Evolutionary conservation across 2,797 vertebrate genomes (phyloP), one percentile per base, ranked within the genome.

Genomic region (Poeciliopsis gracilis): DNA sequence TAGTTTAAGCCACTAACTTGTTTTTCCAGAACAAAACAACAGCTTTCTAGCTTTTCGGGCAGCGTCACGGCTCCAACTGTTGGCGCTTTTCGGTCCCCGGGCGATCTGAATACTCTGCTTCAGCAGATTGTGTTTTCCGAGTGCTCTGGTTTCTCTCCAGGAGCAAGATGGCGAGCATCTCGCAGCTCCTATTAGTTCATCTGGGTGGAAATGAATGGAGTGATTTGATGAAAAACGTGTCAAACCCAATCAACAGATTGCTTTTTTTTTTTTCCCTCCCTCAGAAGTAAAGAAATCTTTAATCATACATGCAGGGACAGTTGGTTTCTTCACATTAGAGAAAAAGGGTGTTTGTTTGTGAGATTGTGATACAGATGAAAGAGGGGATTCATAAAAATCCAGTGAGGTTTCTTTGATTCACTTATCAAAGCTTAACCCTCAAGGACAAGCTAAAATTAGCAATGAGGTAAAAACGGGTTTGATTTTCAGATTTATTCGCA

Each of bases 211-310:
- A 73, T 8, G 38, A 38, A 45, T 79, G 41, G 47, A 75, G 74
- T 76, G 36, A 84, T 74, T 75, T 25, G 53, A 8, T 86, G 55
- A 82, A 85, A 79, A 1, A 53, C 25, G 2, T 49, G 10, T 73
- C 45, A 75, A 84, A 83, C 43, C 57, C 36, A 83, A 86, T 75
- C 80, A 38, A 69, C 46, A 38, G 45, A 67, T 49, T 49, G 20
- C 28, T 47, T 76, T 41, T 53, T 11, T 11, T 67, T 69, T 16
- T 0, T 1, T 3, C 20, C 36, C 13, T 4, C 45, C 20, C 49
- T 53, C 72, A 33, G 55, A 57, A 51, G 79, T 72, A 38, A 71
- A 85, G 33, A 83, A 89, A 81, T 86, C 80, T 78, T 76, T 61
- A 61, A 16, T 30, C 38, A 61, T 33, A n/a, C 41, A 75, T 11